Conservation (phyloP, 2,888 invertebrate species). For the Acrocyrtus sp. region DNA sequence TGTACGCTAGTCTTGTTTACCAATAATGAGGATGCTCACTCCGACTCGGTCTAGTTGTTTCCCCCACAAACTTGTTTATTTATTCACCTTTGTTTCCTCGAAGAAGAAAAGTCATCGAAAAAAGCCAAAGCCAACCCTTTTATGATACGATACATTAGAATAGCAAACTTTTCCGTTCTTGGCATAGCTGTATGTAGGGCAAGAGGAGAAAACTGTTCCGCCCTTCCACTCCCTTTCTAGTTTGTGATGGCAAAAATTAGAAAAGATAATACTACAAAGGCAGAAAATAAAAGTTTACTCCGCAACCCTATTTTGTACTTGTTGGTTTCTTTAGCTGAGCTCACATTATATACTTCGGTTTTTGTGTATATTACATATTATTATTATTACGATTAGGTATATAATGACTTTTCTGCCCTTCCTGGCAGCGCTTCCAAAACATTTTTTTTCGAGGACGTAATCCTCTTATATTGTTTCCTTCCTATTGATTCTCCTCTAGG, state of each 20-base stretch:
- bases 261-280: too few relatives aligned
- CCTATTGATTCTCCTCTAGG: background rate
- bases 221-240: conserved; percentile 24
- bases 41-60: background rate
- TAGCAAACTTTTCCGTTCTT: background rate
- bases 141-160: background rate
- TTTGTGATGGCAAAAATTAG: too few relatives aligned
- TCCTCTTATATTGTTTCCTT: conserved; percentile 2
- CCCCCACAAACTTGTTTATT: background rate
- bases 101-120: background rate
- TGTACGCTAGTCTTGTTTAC: background rate
- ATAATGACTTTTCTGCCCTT: conserved; percentile 5
- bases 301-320: background rate
- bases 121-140: background rate
- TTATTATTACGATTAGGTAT: background rate
- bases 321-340: background rate
- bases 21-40: background rate
- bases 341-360: conserved; percentile 20
- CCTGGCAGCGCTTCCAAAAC: conserved; percentile 32
- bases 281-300: too few relatives aligned
- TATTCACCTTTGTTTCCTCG: background rate
- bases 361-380: background rate
- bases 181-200: conserved; percentile 36
- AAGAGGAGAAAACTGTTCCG: conserved; percentile 41
- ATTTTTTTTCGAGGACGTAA: conserved; percentile 5